These are phyloP conservation scores for Idris sp. DNA, from an alignment of 1,140 invertebrate genomes.

Conservation along the genomic window DNA sequence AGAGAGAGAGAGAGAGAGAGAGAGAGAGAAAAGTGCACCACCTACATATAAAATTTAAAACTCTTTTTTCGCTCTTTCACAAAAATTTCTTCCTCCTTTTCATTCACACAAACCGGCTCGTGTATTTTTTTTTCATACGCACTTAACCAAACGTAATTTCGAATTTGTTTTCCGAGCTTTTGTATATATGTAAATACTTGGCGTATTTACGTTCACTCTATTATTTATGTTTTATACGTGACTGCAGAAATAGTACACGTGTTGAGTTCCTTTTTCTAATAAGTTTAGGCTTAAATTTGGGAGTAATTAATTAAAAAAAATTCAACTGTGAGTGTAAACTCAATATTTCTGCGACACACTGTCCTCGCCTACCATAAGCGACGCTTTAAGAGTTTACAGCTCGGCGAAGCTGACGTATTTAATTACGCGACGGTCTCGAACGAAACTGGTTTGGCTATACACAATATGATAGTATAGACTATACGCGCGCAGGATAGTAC, in stretches of 20 bases:
- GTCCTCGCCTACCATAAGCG: constrained; percentile 27
- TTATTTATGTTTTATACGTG: constrained; percentile 27
- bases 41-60: no score
- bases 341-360: constrained; percentile 28
- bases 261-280: no score
- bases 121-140: constrained; percentile 46
- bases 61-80: constrained; percentile 37
- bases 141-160: constrained; percentile 50
- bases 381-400: constrained; percentile 55
- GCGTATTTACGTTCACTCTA: constrained; percentile 28
- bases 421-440: constrained; percentile 66
- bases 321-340: constrained; percentile 28
- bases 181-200: constrained; percentile 42
- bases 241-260: neutral
- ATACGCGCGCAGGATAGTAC: constrained; percentile 65
- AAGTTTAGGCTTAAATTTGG: no score
- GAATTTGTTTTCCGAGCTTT: constrained; percentile 44
- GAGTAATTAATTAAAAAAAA: constrained; percentile 46
- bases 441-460: constrained; percentile 69
- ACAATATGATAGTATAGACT: constrained; percentile 69
- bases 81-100: constrained; percentile 34
- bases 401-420: constrained; percentile 65
- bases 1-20: no score
- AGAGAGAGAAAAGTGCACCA: no score
- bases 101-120: constrained; percentile 36